These are phyloP conservation scores for Porphyrio hochstetteri DNA, from an alignment of 2,113 vertebrate species.

Conservation along the genomic window DNA sequence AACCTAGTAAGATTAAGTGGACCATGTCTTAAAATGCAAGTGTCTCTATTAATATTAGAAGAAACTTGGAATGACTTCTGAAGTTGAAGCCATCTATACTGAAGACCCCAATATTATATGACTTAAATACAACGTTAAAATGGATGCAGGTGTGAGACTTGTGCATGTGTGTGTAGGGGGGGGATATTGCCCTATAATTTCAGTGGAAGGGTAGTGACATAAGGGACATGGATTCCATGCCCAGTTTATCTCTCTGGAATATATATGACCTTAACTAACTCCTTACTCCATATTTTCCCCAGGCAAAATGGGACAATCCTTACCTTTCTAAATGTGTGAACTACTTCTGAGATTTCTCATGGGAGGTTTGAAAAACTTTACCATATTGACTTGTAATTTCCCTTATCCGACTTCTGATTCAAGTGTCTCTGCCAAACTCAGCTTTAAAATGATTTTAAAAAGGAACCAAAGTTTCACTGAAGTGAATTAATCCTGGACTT, in stretches of 20 bases:
- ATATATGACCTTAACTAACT: neutral
- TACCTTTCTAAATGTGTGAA: neutral
- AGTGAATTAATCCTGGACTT: slow-evolving; percentile 34
- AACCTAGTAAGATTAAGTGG: neutral
- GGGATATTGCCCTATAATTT: neutral
- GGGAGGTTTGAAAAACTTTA: neutral
- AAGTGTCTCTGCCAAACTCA: neutral
- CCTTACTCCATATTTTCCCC: neutral
- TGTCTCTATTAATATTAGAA: neutral
- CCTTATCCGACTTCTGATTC: neutral
- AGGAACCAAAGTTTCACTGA: neutral
- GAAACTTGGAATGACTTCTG: neutral
- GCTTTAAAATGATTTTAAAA: neutral
- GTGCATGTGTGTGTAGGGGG: no score
- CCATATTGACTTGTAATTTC: neutral
- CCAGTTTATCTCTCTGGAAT: neutral
- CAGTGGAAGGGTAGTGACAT: neutral
- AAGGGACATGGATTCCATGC: neutral
- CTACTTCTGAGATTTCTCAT: neutral
- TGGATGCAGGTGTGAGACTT: neutral
- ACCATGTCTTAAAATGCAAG: neutral
- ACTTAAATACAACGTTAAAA: rapidly evolving
- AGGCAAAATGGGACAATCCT: neutral
- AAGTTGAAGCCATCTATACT: neutral
- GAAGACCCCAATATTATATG: neutral